Base-by-base conservation (phyloP, 1,140 invertebrate species). In the Cotesia chilonis region DNA sequence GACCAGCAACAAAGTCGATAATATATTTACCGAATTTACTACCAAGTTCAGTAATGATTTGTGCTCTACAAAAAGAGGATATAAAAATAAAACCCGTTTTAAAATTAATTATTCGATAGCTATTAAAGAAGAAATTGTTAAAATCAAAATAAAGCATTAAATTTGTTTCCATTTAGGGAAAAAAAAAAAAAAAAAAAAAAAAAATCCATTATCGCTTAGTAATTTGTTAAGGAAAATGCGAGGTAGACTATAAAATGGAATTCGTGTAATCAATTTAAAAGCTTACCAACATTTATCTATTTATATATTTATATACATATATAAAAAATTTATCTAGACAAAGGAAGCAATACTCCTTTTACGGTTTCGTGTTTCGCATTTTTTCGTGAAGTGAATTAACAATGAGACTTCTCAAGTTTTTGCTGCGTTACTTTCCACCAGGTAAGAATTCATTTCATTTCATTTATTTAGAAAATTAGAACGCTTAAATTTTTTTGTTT, bases 401-500 rank as follows among this genome's bases (percentile, higher is more conserved):
- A 70, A 92, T 92, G 91, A 91, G 88, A 81, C 81, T 92, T 52
- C 82, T 88, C 41, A 92, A 90, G 84, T 89, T 93, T 77, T 89
- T 91, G 78, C 80, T 93, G 6, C 86, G 92, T 72, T 92, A 92
- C 78, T 90, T 91, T 79, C 92, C 92, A 14, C 91, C 92, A 77
- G 86, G 86, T 87, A 81, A 79, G 64, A 41, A 70, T 14, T 14
- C 14, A 14, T 14, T 54, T 71, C 17, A 61, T 70, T 66, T 54
- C 55, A 71, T 65, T 71, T 63, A n/a, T 51, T 67, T 4, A 54
- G 47, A 57, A 64, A 63, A 35, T 38, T 36, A 51, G 10, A 59
- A 68, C 57, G 2, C 17, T 17, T 61, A 7, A 14, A 9, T 37
- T 54, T 7, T 64, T 14, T 14, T 14, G 14, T 14, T 14, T 14